Percentiles rank a stretch among this genome's conserved stretches.
Conservation (phyloP, 2,113 vertebrate species). For the Pseudorhombus dupliciocellatus region DNA sequence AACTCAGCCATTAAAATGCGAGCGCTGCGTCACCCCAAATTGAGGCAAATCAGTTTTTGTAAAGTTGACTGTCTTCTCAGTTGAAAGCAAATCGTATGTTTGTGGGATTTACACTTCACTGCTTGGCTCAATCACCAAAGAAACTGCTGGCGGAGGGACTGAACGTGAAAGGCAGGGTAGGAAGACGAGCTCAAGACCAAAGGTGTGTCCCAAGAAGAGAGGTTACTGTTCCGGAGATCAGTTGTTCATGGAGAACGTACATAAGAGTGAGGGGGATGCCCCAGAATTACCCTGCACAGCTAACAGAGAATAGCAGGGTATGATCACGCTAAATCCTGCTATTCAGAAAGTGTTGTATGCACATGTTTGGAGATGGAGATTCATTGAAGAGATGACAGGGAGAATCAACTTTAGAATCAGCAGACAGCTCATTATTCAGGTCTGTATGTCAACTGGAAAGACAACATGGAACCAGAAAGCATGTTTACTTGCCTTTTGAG, state of each 20-base stretch:
- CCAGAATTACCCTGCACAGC: conserved; percentile 55
- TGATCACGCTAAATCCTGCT: conserved; percentile 48
- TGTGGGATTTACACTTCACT: conserved; percentile 75
- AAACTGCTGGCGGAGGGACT: conserved; percentile 30
- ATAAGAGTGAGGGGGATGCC: conserved; percentile 33
- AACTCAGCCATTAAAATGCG: conserved; percentile 84
- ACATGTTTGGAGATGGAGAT: conserved; percentile 40
- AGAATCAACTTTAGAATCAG: conserved; percentile 16
- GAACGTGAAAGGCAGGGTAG: conserved; percentile 64
- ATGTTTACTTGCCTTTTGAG: conserved; percentile 58
- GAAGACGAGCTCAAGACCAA: conserved; percentile 61
- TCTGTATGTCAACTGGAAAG: conserved; percentile 54
- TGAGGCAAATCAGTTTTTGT: conserved; percentile 36
- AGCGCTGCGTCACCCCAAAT: conserved; percentile 69
- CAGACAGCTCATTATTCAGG: conserved; percentile 48
- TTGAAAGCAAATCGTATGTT: conserved; percentile 48
- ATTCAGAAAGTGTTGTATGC: conserved; percentile 6
- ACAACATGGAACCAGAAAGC: conserved; percentile 28
- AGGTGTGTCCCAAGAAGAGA: conserved; percentile 71
- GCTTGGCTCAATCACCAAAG: conserved; percentile 68
- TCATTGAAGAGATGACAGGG: conserved; percentile 33
- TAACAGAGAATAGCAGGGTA: conserved; percentile 41
- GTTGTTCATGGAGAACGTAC: conserved; percentile 82
- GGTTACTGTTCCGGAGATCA: conserved; percentile 75
- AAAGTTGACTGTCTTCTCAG: conserved; percentile 33